Conservation (phyloP, 1,140 invertebrate genomes). For the Notospermus geniculatus region DNA sequence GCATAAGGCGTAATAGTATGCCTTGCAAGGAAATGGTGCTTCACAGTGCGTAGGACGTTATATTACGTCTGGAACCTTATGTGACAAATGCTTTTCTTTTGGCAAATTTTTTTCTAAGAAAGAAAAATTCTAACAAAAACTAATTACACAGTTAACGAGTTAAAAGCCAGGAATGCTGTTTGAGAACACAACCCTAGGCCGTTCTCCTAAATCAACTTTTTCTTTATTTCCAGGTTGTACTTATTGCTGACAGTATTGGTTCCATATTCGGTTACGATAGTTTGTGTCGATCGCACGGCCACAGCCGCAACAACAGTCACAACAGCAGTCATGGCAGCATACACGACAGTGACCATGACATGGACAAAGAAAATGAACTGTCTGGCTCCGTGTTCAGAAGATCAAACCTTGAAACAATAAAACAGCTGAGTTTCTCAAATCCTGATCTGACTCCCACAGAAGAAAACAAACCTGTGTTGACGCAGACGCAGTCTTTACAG, state of each 20-base stretch:
- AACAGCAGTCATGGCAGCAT: constrained; percentile 43
- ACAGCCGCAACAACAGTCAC: constrained; percentile 28
- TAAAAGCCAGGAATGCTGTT: too few relatives aligned
- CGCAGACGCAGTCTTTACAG: background rate
- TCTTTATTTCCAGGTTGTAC: constrained; percentile 61
- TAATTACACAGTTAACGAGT: too few relatives aligned
- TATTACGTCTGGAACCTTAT: too few relatives aligned
- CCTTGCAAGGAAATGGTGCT: too few relatives aligned
- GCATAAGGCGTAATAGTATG: too few relatives aligned
- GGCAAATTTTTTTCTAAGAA: too few relatives aligned
- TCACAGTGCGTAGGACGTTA: too few relatives aligned
- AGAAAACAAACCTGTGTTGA: background rate
- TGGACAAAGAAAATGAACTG: constrained; percentile 12
- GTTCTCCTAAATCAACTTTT: too few relatives aligned
- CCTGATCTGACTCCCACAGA: constrained; percentile 25
- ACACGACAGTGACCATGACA: constrained; percentile 29
- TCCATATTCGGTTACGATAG: constrained; percentile 90
- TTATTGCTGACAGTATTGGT: constrained; percentile 78
- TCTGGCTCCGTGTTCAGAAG: constrained; percentile 7
- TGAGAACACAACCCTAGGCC: too few relatives aligned
- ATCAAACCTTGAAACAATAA: constrained; percentile 18
- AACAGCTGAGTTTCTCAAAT: constrained; percentile 32
- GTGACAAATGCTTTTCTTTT: too few relatives aligned
- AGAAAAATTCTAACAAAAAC: too few relatives aligned
- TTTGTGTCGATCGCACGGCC: constrained; percentile 60